A percentile compares a stretch with the other conserved stretches of the same genome.
phyloP scores from a whole-genome alignment of 2,797 vertebrate genomes.

The Apogon talboti region DNA sequence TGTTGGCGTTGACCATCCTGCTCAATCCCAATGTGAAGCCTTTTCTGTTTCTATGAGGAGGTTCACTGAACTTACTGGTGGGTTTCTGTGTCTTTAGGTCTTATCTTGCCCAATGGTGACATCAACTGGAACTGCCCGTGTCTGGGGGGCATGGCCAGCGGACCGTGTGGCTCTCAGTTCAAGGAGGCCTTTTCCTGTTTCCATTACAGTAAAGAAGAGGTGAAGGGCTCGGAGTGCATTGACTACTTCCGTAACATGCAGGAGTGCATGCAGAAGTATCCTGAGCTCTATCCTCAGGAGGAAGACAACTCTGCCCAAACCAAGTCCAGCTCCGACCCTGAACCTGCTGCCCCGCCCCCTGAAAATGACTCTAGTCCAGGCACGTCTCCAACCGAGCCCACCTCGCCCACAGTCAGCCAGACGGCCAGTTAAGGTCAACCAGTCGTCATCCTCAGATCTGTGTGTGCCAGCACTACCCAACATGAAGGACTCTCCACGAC shows the following conservation, averaged over 20 bases:
- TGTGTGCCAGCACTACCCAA: slow-evolving; percentile 36
- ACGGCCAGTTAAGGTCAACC: slow-evolving; percentile 69
- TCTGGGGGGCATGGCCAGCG: slow-evolving; percentile 96
- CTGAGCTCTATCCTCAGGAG: slow-evolving; percentile 96
- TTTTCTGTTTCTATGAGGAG: slow-evolving; percentile 12
- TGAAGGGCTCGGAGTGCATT: slow-evolving; percentile 96
- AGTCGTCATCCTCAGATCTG: slow-evolving; percentile 7
- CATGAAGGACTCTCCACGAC: slow-evolving; percentile 44
- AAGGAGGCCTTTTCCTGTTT: slow-evolving; percentile 98
- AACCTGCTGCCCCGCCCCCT: slow-evolving; percentile 27
- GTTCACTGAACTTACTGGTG: slow-evolving; percentile 14
- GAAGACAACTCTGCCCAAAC: slow-evolving; percentile 71
- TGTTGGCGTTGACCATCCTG: no score
- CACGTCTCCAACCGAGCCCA: slow-evolving; percentile 23
- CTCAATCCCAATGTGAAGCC: no score
- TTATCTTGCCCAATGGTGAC: slow-evolving; percentile 94
- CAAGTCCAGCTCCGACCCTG: slow-evolving; percentile 25
- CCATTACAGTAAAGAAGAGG: slow-evolving; percentile 94
- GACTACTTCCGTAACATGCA: slow-evolving; percentile 95
- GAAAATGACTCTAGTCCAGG: slow-evolving; percentile 60
- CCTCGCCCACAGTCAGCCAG: slow-evolving; percentile 59
- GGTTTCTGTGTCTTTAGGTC: slow-evolving; percentile 77
- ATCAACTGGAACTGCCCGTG: slow-evolving; percentile 99
- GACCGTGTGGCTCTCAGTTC: slow-evolving; percentile 96
- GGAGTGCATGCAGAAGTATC: slow-evolving; percentile 96